Evolutionary conservation across 2,888 invertebrate genomes (phyloP).

Genomic region (Stenichneumon culpator): DNA sequence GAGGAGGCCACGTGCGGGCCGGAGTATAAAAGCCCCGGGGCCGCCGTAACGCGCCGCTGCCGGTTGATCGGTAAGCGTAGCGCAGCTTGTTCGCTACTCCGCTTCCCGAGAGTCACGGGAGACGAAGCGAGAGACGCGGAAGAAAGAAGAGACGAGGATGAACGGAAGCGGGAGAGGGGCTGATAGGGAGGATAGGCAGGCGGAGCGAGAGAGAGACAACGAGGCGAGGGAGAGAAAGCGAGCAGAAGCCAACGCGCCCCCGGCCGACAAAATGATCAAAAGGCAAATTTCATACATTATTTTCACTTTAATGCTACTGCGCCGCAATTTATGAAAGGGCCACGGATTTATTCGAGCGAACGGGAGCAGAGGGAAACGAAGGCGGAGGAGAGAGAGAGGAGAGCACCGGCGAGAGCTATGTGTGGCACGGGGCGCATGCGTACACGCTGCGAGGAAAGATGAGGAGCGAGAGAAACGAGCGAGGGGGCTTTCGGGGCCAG

Average conservation of each 20-base stretch:
- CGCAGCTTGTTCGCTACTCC: slow-evolving; percentile 48
- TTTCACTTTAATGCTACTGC: slow-evolving; percentile 85
- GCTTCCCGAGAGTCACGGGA: slow-evolving; percentile 48
- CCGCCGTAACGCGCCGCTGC: slow-evolving; percentile 62
- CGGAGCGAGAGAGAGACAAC: slow-evolving; percentile 57
- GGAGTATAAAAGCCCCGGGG: slow-evolving; percentile 59
- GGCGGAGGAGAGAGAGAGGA: slow-evolving; percentile 37
- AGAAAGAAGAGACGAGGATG: slow-evolving; percentile 42
- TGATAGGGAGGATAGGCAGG: slow-evolving; percentile 47
- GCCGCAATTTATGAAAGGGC: slow-evolving; percentile 84
- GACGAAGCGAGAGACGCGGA: slow-evolving; percentile 27
- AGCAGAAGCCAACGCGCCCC: slow-evolving; percentile 82
- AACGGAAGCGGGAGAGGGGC: slow-evolving; percentile 47
- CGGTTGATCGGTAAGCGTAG: slow-evolving; percentile 48
- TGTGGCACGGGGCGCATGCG: slow-evolving; percentile 22
- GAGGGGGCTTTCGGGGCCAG: not conserved
- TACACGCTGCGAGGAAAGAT: not conserved
- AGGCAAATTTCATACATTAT: slow-evolving; percentile 84
- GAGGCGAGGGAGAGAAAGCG: slow-evolving; percentile 52
- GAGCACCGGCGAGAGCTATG: not conserved
- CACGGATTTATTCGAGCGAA: slow-evolving; percentile 82
- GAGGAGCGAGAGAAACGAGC: slow-evolving; percentile 15
- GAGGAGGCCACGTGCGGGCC: slow-evolving; percentile 58
- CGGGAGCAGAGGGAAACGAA: slow-evolving; percentile 70
- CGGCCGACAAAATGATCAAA: slow-evolving; percentile 84